Evolutionary conservation across 1,140 invertebrate genomes (phyloP), one percentile per base, ranked within the genome.

Genomic region (Drosophila biarmipes): DNA sequence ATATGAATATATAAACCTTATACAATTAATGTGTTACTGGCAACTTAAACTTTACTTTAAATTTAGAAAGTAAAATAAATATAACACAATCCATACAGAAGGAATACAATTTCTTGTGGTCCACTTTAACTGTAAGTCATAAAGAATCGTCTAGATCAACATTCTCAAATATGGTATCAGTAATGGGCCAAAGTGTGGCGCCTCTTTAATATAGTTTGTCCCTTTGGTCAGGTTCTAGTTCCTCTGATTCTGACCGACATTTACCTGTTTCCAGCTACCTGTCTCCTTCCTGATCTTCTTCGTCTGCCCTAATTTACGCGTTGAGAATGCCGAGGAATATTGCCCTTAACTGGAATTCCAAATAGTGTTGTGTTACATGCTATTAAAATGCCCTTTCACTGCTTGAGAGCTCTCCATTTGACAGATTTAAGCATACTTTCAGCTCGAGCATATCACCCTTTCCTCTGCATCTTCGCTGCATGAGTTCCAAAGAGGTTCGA

Each of bases 341-440:
- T 49, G 29, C 21, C 43, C 54, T 80, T 80, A 86, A 68, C 77
- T 57, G 80, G 81, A 86, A 85, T 64, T 76, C 51, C 49, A n/a
- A 56, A 77, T 49, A 80, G 81, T 80, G 80, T 85, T 77, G 81
- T 67, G 42, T 76, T 84, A 85, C 80, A 63, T 67, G 61, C 29
- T 56, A 40, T 38, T 62, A 48, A 82, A 82, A 74, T 63, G 78
- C 37, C 42, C 27, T 45, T 37, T 55, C 80, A 42, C 72, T 42
- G 80, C 72, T 77, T 59, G 77, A 86, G 64, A 61, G 61, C 61
- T 29, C 57, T 68, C 73, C 77, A 37, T 68, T 72, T 59, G 73
- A 80, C 58, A 86, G 73, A 80, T 80, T 86, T 84, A 80, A 86
- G 80, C 64, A 77, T 75, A 84, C 61, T 84, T 80, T 84, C 58